Evolutionary conservation across 2,888 invertebrate genomes (phyloP), one percentile per base, ranked within the genome.

Genomic region (Isoperla grammatica): DNA sequence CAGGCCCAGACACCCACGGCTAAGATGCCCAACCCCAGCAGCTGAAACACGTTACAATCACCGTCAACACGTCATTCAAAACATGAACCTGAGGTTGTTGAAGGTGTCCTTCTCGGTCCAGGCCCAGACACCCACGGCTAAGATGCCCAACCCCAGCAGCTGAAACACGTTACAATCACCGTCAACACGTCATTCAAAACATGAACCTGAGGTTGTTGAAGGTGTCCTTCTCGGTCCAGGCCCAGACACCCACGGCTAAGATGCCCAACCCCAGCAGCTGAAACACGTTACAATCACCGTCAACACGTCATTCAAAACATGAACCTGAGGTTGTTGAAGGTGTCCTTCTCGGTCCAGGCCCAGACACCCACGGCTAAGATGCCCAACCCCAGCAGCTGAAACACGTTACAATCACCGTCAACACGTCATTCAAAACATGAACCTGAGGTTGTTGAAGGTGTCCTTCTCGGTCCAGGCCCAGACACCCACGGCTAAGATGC

Each of bases 71-170:
- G 29, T 29, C 8, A 29, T n/a, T n/a, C n/a, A n/a, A n/a, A n/a
- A n/a, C n/a, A n/a, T n/a, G n/a, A n/a, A n/a, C n/a, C 90, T 85
- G 67, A 95, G 78, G 75, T 97, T 96, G 74, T 87, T 91, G 74
- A 97, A 94, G 65, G 93, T 94, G 72, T 96, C 95, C 75, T 98
- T 98, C 75, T 98, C 97, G 57, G 89, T 88, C 95, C 96, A 96
- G 55, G 97, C 97, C 96, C 97, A 98, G 58, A 95, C 83, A 39
- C 97, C 97, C 58, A 96, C 83, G 0, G 91, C 90, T 69, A 95
- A 79, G 64, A 97, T 85, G 61, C 88, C 82, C 55, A 95, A 80
- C 13, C 97, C 97, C 59, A 92, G 78, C 69, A 95, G 80, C 95
- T 92, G 77, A 37, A 83, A 53, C 53, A 82, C 64, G 29, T 6